Evolutionary conservation across 2,797 vertebrate species (phyloP).

Genomic region (Natrix natrix): DNA sequence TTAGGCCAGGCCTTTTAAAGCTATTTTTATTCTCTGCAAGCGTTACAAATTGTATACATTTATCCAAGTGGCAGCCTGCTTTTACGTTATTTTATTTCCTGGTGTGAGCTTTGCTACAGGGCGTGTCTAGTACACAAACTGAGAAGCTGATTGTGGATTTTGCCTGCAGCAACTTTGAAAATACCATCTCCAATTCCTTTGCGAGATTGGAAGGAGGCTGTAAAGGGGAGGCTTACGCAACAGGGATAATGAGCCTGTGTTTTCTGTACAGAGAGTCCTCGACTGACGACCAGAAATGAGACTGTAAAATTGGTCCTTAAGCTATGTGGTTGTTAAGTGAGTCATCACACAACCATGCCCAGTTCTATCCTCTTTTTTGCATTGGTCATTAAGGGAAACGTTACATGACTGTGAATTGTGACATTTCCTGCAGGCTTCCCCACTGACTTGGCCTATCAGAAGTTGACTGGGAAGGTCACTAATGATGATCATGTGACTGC

Average conservation of each 20-base stretch:
- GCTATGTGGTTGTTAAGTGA: neutral
- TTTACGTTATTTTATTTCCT: neutral
- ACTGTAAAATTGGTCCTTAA: neutral
- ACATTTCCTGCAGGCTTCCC: neutral
- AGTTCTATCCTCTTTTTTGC: neutral
- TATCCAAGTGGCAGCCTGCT: neutral
- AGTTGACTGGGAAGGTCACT: neutral
- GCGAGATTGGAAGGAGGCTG: neutral
- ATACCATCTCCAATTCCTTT: neutral
- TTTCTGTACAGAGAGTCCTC: neutral
- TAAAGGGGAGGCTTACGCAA: neutral
- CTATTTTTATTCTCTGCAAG: neutral
- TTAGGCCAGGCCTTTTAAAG: neutral
- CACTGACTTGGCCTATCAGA: neutral
- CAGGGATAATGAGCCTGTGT: neutral
- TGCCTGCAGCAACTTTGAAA: neutral
- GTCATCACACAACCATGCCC: neutral
- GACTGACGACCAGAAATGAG: neutral
- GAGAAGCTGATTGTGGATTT: neutral
- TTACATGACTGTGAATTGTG: neutral
- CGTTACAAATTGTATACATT: neutral
- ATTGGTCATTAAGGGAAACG: neutral
- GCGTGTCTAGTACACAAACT: neutral
- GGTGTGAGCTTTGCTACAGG: neutral
- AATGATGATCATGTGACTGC: neutral